Evolutionary conservation across 1,140 invertebrate species (phyloP).

Genomic region (Telenomus remus): DNA sequence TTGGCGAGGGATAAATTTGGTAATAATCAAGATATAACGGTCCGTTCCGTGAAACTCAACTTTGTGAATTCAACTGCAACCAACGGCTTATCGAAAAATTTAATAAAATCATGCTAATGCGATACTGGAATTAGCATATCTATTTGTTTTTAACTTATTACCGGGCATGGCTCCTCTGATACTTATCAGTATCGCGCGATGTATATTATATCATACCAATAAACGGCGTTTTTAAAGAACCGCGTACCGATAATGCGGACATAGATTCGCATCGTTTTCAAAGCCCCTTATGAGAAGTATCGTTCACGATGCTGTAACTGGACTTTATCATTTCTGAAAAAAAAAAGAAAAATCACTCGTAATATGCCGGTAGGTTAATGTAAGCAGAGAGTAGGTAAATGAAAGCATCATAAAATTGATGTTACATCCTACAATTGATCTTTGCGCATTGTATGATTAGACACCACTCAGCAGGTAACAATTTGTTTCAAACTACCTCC

Average conservation of each 20-base stretch:
- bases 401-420: constrained; percentile 15
- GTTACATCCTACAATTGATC: constrained; percentile 14
- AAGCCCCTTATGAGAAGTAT: background rate
- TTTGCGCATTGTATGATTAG: constrained; percentile 18
- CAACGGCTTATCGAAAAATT: constrained; percentile 30
- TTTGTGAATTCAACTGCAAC: constrained; percentile 21
- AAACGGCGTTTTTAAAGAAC: background rate
- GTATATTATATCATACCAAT: background rate
- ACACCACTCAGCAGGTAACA: constrained; percentile 5
- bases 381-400: constrained; percentile 20
- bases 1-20: constrained; percentile 46
- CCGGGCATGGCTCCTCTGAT: background rate
- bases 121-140: constrained; percentile 33
- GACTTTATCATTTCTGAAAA: constrained; percentile 21
- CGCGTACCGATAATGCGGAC: background rate
- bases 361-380: background rate
- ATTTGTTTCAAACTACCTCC: constrained; percentile 1
- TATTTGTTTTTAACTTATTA: constrained; percentile 27
- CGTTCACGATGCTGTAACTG: constrained; percentile 8
- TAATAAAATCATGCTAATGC: constrained; percentile 39
- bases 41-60: constrained; percentile 19
- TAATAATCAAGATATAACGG: constrained; percentile 50
- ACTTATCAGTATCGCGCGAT: background rate
- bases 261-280: background rate
- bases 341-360: background rate